A percentile compares a stretch with the other conserved stretches of the same genome.
phyloP scores from a whole-genome alignment of 2,797 vertebrate genomes.

The Leptodactylus fallax region DNA sequence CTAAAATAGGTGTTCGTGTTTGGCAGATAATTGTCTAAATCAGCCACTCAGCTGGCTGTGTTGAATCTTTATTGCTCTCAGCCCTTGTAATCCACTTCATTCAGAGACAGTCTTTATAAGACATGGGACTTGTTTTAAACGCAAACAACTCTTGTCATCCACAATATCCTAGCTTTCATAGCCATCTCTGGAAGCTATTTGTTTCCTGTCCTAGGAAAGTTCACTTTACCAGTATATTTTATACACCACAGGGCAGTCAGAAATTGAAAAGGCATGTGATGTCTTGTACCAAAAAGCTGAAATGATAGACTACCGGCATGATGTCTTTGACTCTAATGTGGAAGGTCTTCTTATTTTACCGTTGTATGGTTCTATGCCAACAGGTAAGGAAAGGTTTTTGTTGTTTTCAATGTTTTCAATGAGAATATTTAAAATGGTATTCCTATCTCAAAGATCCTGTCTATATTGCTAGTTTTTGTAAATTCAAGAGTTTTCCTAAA shows the following conservation, averaged over 20 bases:
- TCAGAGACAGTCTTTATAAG: too few species aligned
- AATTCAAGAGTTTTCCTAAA: too few species aligned
- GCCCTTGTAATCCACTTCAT: too few species aligned
- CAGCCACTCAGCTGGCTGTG: too few species aligned
- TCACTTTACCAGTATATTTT: background rate
- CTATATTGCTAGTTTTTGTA: too few species aligned
- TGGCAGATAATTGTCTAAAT: background rate
- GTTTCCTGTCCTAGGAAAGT: background rate
- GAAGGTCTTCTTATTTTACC: conserved; percentile 95
- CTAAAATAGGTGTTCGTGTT: background rate
- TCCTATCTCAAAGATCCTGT: too few species aligned
- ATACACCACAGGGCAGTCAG: conserved; percentile 83
- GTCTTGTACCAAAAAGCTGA: conserved; percentile 91
- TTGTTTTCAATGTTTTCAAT: background rate
- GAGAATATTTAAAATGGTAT: too few species aligned
- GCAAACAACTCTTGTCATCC: too few species aligned
- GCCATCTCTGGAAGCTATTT: too few species aligned
- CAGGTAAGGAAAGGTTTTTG: conserved; percentile 77
- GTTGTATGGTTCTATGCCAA: conserved; percentile 95
- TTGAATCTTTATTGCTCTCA: too few species aligned
- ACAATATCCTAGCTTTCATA: too few species aligned
- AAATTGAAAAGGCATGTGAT: conserved; percentile 94
- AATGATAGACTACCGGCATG: conserved; percentile 89
- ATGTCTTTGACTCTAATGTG: conserved; percentile 85
- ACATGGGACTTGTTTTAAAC: too few species aligned